Percentiles rank a stretch among this genome's conserved stretches.
Evolutionary conservation across 2,797 vertebrate genomes (phyloP).

Genomic region (Taenioides sp.): DNA sequence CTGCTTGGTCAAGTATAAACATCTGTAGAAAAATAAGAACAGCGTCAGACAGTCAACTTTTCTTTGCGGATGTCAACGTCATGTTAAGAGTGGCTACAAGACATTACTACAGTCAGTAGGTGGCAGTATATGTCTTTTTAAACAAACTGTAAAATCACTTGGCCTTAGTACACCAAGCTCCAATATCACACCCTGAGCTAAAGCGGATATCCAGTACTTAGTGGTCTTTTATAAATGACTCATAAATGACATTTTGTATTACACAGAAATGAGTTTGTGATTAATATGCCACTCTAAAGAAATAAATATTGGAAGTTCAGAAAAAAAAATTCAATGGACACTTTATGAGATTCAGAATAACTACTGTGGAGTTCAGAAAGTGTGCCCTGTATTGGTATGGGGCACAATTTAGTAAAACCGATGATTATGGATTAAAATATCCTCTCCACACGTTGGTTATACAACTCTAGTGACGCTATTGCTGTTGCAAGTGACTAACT

Average conservation of each 20-base stretch:
- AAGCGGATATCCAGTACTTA: conserved; percentile 35
- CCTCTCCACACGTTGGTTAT: conserved; percentile 82
- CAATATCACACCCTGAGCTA: conserved; percentile 31
- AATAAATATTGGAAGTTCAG: no score
- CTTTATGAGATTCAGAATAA: neutral
- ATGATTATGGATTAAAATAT: conserved; percentile 16
- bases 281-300: neutral
- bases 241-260: conserved; percentile 57
- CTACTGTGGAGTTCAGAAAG: neutral
- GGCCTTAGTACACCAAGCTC: conserved; percentile 14
- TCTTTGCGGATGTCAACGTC: neutral
- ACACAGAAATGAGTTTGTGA: neutral
- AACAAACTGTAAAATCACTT: neutral
- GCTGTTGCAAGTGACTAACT: conserved; percentile 83
- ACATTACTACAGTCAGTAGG: conserved; percentile 44
- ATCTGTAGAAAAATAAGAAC: conserved; percentile 77
- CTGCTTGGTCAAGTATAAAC: conserved; percentile 88
- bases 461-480: conserved; percentile 83
- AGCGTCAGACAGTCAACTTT: neutral
- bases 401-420: conserved; percentile 14
- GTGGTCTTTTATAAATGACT: conserved; percentile 12
- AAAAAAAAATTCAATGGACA: neutral
- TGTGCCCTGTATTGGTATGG: neutral
- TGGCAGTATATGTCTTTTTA: conserved; percentile 43
- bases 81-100: neutral